Base-by-base conservation (phyloP, 1,140 invertebrate species). In the Drosophila punjabiensis region DNA sequence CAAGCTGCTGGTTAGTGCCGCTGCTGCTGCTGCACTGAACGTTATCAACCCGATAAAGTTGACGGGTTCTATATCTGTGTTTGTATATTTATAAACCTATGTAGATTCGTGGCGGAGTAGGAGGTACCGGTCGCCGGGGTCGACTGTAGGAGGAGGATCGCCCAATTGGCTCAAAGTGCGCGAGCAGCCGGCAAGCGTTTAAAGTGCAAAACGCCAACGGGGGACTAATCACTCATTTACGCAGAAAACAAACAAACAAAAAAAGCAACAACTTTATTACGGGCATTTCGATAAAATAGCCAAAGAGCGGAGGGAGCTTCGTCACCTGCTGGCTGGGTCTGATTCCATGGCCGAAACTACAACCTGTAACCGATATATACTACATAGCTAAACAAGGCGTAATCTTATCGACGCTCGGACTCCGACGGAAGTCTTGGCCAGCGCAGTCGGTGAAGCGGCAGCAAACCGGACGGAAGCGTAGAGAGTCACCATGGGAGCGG, bases 151-250 rank as follows among this genome's bases (percentile, higher is more conserved):
- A 64, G 53, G 37, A 37, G 33, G 60, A 64, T 75, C 39, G 66
- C 47, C 60, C 30, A 68, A 73, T 50, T 73, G 79, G 84, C 74
- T 82, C 80, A 87, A 86, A 86, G 83, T 87, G 55, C 83, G 60
- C 41, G 1, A 24, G 16, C n/a, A 5, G 30, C n/a, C 56, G 61
- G 58, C 18, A 65, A 58, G n/a, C 83, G 82, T 77, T 81, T 78
- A 82, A 82, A 77, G 69, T 71, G 69, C 68, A 82, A 60, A 75
- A 59, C 35, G 33, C n/a, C 39, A 56, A 39, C 20, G 14, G 50
- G 9, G 16, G 16, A 35, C 67, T 79, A 73, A 79, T 64, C 65
- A 68, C 66, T 63, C 65, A 78, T 87, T 76, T 73, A 73, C 66
- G 67, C 24, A 24, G 24, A 24, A 24, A 24, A 24, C 24, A 24